Evolutionary conservation across 2,113 vertebrate species (phyloP), one percentile per base, ranked within the genome.

Genomic region (Colinus virginianus): DNA sequence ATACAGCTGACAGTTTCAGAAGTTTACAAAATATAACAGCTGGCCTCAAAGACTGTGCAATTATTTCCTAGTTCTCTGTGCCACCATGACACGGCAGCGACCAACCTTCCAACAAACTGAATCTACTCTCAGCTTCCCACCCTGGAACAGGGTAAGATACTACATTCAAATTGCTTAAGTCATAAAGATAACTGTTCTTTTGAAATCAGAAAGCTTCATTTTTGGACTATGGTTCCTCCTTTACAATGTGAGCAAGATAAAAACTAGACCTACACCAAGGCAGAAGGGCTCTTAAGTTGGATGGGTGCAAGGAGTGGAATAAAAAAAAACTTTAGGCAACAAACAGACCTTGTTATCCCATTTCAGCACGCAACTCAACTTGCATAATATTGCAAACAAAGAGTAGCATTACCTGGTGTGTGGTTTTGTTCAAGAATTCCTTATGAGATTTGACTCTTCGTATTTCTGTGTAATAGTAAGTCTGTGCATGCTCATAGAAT

Each of bases 391-490:
- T 83, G 75, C 2, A 90, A 69, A 90, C 83, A 76, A 14, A 62
- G 40, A 21, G 28, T 16, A 83, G 69, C 11, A 3, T 85, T 97
- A 99, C 99, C 98, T 99, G 99, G 90, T 99, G 99, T 46, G 99
- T 99, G 20, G 99, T 99, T 98, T 99, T 99, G 98, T 99, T 99
- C 91, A 99, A 98, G 95, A 99, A 99, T 93, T 99, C 99, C 94
- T 99, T 99, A 90, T 99, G 99, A 38, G 99, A 99, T 93, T 99
- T 99, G 74, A 99, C 99, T 90, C 99, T 98, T 66, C 99, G 97
- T 43, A 99, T 99, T 97, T 99, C 99, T 2, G 98, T 99, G 61
- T 99, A 99, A 96, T 99, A 99, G 77, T 99, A 99, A 13, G 99
- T 99, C 96, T 99, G 99, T 21, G 99, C 98, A 16, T 99, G 99